Percentiles rank a stretch among this genome's conserved stretches.
Conservation (phyloP, 2,888 invertebrate species). For the Phanerotoma sp. region DNA sequence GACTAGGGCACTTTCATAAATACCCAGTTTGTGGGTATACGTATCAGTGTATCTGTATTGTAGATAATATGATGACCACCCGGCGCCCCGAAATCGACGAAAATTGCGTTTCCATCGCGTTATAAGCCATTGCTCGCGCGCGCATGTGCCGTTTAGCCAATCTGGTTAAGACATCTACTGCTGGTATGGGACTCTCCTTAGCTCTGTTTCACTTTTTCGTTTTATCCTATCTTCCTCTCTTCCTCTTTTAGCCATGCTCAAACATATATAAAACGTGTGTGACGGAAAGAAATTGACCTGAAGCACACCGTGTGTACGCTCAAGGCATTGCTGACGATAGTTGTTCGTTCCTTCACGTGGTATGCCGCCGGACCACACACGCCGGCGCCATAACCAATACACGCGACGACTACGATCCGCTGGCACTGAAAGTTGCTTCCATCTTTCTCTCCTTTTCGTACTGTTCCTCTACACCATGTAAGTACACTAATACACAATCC, state of each 20-base stretch:
- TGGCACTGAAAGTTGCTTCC: constrained; percentile 1
- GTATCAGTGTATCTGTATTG: no score
- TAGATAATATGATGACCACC: constrained; percentile 22
- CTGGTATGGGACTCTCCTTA: constrained; percentile 22
- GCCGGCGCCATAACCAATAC: constrained; percentile 52
- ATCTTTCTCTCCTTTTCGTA: constrained; percentile 1
- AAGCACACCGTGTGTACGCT: constrained; percentile 14
- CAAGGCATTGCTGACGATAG: constrained; percentile 44
- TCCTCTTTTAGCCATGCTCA: not conserved
- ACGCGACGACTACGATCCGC: no score
- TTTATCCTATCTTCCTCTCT: not conserved
- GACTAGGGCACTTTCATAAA: not conserved
- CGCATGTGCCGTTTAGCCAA: constrained; percentile 46
- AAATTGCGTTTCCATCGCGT: constrained; percentile 33
- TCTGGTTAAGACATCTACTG: constrained; percentile 53
- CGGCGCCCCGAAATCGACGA: constrained; percentile 28
- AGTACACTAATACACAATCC: constrained; percentile 16
- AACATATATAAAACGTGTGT: not conserved
- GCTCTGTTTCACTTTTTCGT: constrained; percentile 2
- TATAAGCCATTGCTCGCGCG: constrained; percentile 11
- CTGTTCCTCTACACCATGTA: not conserved
- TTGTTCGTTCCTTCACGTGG: constrained; percentile 41
- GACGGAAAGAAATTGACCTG: constrained; percentile 30
- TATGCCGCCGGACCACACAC: constrained; percentile 56
- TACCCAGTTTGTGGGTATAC: not conserved